phyloP scores from a whole-genome alignment of 2,113 vertebrate species.

The Delphinapterus leucas region DNA sequence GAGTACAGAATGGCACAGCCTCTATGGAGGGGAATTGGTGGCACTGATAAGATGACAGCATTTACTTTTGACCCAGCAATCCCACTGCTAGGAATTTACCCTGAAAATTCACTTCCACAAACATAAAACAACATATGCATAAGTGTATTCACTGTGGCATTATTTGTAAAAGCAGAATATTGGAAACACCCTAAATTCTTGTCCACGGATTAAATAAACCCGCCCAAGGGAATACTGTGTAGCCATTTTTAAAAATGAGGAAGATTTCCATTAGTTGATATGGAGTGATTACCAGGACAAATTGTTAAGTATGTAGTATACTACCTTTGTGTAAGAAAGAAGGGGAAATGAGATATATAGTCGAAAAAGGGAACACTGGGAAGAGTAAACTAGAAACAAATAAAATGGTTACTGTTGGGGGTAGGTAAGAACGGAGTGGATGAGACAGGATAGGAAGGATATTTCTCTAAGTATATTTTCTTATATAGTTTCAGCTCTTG shows the following conservation, averaged over 20 bases:
- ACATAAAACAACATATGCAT: background rate
- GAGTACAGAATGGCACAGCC: background rate
- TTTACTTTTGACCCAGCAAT: background rate
- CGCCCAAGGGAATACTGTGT: too few species aligned
- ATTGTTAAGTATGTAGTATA: background rate
- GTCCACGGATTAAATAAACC: background rate
- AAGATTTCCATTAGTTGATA: background rate
- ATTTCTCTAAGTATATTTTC: background rate
- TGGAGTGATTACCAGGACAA: background rate
- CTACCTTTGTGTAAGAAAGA: background rate
- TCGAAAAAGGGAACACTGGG: background rate
- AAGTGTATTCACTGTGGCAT: background rate
- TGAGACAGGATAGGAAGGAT: background rate
- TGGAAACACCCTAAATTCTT: background rate
- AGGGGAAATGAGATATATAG: background rate
- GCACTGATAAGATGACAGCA: background rate
- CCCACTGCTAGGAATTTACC: background rate
- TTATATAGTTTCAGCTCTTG: background rate
- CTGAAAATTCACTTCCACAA: background rate
- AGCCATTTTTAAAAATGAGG: background rate
- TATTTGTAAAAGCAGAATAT: background rate
- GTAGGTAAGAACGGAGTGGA: background rate
- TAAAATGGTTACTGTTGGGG: background rate
- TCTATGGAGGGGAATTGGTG: background rate
- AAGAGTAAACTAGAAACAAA: background rate